Evolutionary conservation across 2,113 vertebrate genomes (phyloP), one percentile per base, ranked within the genome.

Genomic region (Stercorarius parasiticus): DNA sequence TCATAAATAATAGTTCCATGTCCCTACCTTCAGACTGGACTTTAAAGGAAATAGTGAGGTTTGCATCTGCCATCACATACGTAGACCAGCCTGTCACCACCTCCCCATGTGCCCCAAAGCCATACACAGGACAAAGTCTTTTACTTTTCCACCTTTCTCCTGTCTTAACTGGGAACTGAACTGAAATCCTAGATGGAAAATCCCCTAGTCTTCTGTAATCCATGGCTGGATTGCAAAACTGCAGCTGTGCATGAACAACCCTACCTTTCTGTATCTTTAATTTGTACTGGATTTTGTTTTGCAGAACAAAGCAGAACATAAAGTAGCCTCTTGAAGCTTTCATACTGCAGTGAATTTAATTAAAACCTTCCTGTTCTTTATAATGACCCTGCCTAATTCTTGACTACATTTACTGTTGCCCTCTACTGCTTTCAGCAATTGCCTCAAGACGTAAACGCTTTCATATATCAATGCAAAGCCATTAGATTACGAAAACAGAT

Each of bases 401-500:
- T 64, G 26, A 73, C 43, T 61, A 47, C 58, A 66, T 93, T 91
- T 70, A 77, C 40, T 64, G 26, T 70, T 93, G 67, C 27, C 69
- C 22, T 87, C 52, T n/a, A 55, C 30, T 1, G 7, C 82, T 61
- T 81, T 71, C 73, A 76, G 42, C n/a, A 73, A 84, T 69, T 81
- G 42, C 62, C 74, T 73, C 29, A 62, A 70, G 49, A 71, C 0
- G 12, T 88, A 90, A 94, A 90, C 36, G 81, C 6, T 2, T 72
- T 80, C 79, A 96, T 85, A 88, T 82, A 85, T 88, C 79, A 91
- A 69, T 53, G 64, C 58, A 88, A 82, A 84, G 50, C 32, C n/a
- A 92, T 79, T 69, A 86, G 38, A 69, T 76, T 84, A 93, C 81
- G 62, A 87, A 96, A 90, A 77, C 36, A 72, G 47, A 84, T 59